Evolutionary conservation across 2,888 invertebrate genomes (phyloP), one percentile per base, ranked within the genome.

Genomic region (Hirtodrosophila trivittata): DNA sequence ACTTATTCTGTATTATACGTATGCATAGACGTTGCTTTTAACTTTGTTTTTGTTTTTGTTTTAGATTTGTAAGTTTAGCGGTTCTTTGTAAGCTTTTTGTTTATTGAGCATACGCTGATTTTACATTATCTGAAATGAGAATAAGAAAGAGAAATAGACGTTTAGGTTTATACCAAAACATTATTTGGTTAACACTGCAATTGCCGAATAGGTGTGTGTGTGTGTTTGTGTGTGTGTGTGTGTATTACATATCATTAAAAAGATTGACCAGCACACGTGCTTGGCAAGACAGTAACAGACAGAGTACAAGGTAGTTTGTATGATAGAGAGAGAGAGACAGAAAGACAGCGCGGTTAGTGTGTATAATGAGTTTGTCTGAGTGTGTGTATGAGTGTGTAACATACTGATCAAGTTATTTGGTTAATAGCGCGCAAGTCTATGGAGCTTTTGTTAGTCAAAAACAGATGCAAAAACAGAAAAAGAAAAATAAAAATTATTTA

Each of bases 91-190:
- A 41, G 26, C 14, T 39, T 26, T 56, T 75, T 59, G 42, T 72
- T 43, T 70, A 66, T 66, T 70, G 81, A 86, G 86, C 80, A 85
- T 87, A 89, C 88, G 88, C 89, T 86, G 87, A 83, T 75, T 83
- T 86, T 82, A 81, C 78, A 88, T 88, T 88, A 88, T 89, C 89
- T 89, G 89, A 88, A 89, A 89, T 88, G 89, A 89, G 89, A 89
- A 77, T 81, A 87, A 83, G 77, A 86, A 80, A 77, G 86, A 86
- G 68, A 87, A 77, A 87, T 67, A 87, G 63, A 78, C 74, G 80
- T 80, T 82, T 83, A 86, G 86, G 80, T 71, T 85, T 83, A 82
- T 77, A 88, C 86, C 83, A 64, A 75, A 76, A 55, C 57, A 16
- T 5, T 16, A 67, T 32, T 57, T 54, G 67, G 50, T 49, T 60